Percentiles rank a stretch among this genome's conserved stretches.
Evolutionary conservation across 2,113 vertebrate genomes (phyloP).

Genomic region (Prionailurus bengalensis): DNA sequence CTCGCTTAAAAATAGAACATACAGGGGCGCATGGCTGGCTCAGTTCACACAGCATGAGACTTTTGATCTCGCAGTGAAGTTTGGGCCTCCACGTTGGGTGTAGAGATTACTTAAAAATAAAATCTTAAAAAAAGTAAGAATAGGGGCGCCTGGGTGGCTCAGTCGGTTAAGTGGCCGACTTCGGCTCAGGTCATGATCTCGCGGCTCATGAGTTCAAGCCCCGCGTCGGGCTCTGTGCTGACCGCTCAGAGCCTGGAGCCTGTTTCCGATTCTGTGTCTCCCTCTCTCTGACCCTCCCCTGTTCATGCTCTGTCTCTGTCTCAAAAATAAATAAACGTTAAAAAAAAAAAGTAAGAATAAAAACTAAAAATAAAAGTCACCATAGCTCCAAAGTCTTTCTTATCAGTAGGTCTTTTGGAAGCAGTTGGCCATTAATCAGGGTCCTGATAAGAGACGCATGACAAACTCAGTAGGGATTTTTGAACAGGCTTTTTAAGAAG

Average conservation of each 20-base stretch:
- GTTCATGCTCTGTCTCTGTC: no score
- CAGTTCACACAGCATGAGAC: not conserved
- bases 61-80: not conserved
- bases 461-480: not conserved
- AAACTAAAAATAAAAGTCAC: constrained; percentile 12
- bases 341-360: not conserved
- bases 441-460: not conserved
- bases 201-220: no score
- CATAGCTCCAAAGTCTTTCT: not conserved
- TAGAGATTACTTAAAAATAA: not conserved
- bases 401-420: not conserved
- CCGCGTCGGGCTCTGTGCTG: no score
- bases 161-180: no score
- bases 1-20: constrained; percentile 6
- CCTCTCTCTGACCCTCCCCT: no score
- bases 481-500: constrained; percentile 22
- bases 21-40: not conserved
- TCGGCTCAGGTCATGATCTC: no score
- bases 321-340: no score
- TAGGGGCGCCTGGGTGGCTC: no score
- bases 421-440: not conserved
- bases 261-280: no score
- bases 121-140: not conserved
- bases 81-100: not conserved
- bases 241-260: no score